Evolutionary conservation across 2,888 invertebrate genomes (phyloP).

Genomic region (Pseudolycoriella hygida): DNA sequence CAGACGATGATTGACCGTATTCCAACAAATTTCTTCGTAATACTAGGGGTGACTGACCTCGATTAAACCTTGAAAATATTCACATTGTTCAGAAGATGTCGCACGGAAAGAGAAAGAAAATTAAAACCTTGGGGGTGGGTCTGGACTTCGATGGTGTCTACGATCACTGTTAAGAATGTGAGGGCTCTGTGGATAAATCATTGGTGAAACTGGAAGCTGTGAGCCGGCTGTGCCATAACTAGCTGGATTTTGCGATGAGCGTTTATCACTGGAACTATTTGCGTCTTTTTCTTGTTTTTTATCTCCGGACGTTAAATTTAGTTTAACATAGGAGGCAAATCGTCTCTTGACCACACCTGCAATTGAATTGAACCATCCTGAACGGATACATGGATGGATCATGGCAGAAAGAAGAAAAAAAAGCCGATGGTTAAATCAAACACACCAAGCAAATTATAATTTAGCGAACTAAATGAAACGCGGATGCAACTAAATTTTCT

Average conservation of each 20-base stretch:
- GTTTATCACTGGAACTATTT: too few relatives aligned
- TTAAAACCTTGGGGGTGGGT: conserved; percentile 37
- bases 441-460: neutral
- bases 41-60: conserved; percentile 34
- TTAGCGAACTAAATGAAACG: too few relatives aligned
- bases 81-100: too few relatives aligned
- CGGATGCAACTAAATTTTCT: too few relatives aligned
- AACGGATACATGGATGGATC: neutral
- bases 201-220: conserved; percentile 3
- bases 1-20: conserved; percentile 23
- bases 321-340: conserved; percentile 67
- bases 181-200: conserved; percentile 16
- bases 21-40: conserved; percentile 40
- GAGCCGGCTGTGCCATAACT: conserved; percentile 16
- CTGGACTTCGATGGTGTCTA: conserved; percentile 37
- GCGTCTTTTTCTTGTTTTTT: conserved; percentile 9
- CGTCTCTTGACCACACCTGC: conserved; percentile 58
- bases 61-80: conserved; percentile 19
- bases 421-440: conserved; percentile 2
- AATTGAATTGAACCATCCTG: conserved; percentile 48
- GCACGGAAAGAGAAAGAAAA: neutral
- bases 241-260: conserved; percentile 5
- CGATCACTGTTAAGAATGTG: conserved; percentile 19
- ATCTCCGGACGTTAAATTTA: conserved; percentile 41
- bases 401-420: neutral